phyloP scores from a whole-genome alignment of 1,140 invertebrate genomes.

The Drosophila bocqueti region DNA sequence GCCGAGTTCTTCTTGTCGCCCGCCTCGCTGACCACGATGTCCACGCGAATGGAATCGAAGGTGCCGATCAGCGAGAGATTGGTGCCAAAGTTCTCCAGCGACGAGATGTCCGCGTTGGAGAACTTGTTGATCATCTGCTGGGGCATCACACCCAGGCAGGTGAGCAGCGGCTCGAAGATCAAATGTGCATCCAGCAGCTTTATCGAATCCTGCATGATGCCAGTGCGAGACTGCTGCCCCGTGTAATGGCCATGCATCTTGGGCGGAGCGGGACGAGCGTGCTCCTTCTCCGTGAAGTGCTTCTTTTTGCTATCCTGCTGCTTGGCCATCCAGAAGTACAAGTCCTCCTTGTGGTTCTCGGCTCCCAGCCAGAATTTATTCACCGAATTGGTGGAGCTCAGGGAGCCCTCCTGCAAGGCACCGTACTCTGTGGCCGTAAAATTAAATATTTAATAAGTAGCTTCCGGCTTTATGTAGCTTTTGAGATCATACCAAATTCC shows the following conservation, averaged over 20 bases:
- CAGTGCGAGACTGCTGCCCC: slow-evolving; percentile 58
- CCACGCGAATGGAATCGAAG: slow-evolving; percentile 95
- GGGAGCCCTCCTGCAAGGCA: slow-evolving; percentile 89
- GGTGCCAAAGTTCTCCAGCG: slow-evolving; percentile 94
- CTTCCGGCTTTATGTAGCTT: neutral
- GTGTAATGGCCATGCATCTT: slow-evolving; percentile 59
- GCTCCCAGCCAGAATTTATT: slow-evolving; percentile 85
- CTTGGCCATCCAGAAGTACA: slow-evolving; percentile 98
- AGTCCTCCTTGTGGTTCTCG: slow-evolving; percentile 89
- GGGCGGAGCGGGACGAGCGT: slow-evolving; percentile 57
- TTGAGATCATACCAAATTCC: slow-evolving; percentile 68
- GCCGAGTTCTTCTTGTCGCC: slow-evolving; percentile 84
- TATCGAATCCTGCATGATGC: slow-evolving; percentile 92
- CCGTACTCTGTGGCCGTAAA: slow-evolving; percentile 87
- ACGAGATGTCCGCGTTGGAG: slow-evolving; percentile 86
- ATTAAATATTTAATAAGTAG: neutral
- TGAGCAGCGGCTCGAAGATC: slow-evolving; percentile 95
- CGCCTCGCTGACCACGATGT: slow-evolving; percentile 96
- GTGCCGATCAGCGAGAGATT: slow-evolving; percentile 94
- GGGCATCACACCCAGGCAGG: slow-evolving; percentile 93
- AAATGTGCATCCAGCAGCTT: slow-evolving; percentile 95
- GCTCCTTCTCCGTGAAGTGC: slow-evolving; percentile 61
- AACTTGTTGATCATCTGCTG: slow-evolving; percentile 91
- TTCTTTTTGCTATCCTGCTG: slow-evolving; percentile 90
- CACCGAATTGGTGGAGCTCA: slow-evolving; percentile 86